These are phyloP conservation scores for Takifugu rubripes DNA, from an alignment of 2,797 vertebrate genomes.

Conservation along the genomic window DNA sequence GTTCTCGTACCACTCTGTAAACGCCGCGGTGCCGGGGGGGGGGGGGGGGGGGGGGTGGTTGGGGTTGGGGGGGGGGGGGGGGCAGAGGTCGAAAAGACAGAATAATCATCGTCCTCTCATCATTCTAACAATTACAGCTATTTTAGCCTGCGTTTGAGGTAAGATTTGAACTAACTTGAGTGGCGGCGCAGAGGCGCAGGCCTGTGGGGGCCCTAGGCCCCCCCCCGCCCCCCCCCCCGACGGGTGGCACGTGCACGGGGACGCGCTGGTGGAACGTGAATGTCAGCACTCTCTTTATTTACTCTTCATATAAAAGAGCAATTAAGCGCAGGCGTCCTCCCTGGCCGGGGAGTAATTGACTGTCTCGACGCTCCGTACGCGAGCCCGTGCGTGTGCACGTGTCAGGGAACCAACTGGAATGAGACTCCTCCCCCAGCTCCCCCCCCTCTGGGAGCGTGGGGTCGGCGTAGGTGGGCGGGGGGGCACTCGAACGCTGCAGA, in stretches of 20 bases:
- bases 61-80: too few species aligned
- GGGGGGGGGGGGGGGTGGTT: too few species aligned
- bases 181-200: too few species aligned
- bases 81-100: too few species aligned
- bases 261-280: constrained; percentile 98
- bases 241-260: constrained; percentile 77
- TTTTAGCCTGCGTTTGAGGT: too few species aligned
- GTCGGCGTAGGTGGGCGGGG: constrained; percentile 90
- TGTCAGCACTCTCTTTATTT: constrained; percentile 99
- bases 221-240: too few species aligned
- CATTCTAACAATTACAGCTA: too few species aligned
- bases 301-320: constrained; percentile 96
- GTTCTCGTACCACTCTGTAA: constrained; percentile 18
- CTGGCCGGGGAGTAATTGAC: constrained; percentile 96
- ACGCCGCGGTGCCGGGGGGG: background rate
- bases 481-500: constrained; percentile 88
- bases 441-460: constrained; percentile 81
- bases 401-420: constrained; percentile 74
- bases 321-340: constrained; percentile 99
- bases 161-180: too few species aligned
- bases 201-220: too few species aligned
- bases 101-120: too few species aligned
- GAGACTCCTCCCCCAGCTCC: constrained; percentile 72
- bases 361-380: constrained; percentile 87
- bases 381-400: constrained; percentile 7